Conservation (phyloP, 2,113 vertebrate genomes). For the Nibea coibor region DNA sequence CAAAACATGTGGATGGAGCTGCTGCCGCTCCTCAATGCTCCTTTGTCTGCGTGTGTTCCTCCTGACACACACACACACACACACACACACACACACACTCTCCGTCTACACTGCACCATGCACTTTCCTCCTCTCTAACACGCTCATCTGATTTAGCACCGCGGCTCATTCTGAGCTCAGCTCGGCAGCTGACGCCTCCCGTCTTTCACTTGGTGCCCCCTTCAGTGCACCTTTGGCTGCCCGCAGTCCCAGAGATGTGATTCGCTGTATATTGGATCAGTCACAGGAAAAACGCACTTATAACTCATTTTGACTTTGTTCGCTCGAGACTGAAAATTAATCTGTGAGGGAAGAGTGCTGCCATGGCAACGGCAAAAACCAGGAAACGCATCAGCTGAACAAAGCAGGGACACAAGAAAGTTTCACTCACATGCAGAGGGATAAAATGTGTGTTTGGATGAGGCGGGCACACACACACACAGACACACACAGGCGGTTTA, state of each 20-base stretch:
- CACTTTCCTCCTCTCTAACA: too few relatives aligned
- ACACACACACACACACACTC: not conserved
- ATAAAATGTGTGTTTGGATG: not conserved
- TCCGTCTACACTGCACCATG: too few relatives aligned
- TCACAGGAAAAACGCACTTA: not conserved
- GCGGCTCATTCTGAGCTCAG: not conserved
- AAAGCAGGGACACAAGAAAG: not conserved
- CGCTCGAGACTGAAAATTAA: slow-evolving; percentile 15
- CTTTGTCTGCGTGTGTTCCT: too few relatives aligned
- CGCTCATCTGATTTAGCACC: not conserved
- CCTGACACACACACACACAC: not conserved
- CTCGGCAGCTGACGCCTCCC: slow-evolving; percentile 6
- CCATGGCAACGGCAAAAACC: not conserved
- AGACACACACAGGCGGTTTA: not conserved
- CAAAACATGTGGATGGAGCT: not conserved
- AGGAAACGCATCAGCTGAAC: not conserved
- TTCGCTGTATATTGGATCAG: slow-evolving; percentile 15
- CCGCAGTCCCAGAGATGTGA: slow-evolving; percentile 10
- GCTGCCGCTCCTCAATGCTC: not conserved
- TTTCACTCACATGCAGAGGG: not conserved
- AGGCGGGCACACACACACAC: too few relatives aligned
- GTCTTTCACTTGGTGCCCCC: not conserved
- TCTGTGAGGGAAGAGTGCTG: not conserved
- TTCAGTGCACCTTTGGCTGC: not conserved
- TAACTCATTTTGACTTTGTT: slow-evolving; percentile 21